Evolutionary conservation across 2,888 invertebrate species (phyloP), one percentile per base, ranked within the genome.

Genomic region (Lasioglossum marginatum): DNA sequence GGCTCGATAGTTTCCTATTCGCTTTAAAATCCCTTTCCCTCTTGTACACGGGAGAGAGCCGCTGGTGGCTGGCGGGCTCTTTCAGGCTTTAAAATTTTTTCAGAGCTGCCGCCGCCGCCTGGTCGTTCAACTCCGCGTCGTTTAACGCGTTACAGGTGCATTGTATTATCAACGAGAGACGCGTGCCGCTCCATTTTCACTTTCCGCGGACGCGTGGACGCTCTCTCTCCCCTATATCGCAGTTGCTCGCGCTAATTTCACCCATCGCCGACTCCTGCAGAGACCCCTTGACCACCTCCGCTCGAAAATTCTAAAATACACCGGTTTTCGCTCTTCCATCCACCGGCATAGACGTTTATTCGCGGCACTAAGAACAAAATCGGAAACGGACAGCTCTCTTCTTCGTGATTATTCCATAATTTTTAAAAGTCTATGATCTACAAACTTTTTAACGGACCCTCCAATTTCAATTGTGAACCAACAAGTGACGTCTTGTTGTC

Each of bases 21-120:
- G 63, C 84, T 85, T 85, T 85, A 85, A 85, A 85, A 83, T 83
- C 84, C 84, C 83, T 85, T 85, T 85, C 43, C 52, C 83, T 71
- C 23, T 52, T 52, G 52, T 52, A 52, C 52, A 52, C 52, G 52
- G 52, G 52, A 52, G 52, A 52, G 52, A 52, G 52, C 23, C 52
- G 23, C 10, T 3, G 52, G 10, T n/a, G 23, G 52, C 52, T 23
- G 52, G 52, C 82, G 73, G 63, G 63, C 68, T 84, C 71, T 83
- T 83, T 78, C 75, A 63, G 52, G 78, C 72, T 83, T 83, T 79
- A 78, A 83, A 82, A 66, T 37, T 76, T 63, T 78, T 75, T 83
- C 63, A 71, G 60, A 78, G 73, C 37, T 0, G 3, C 52, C 52
- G 0, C 66, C 27, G 14, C 70, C 68, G 57, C 31, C 27, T 60